Base-by-base conservation (phyloP, 2,113 vertebrate genomes). In the Corythornis madagascariensis region DNA sequence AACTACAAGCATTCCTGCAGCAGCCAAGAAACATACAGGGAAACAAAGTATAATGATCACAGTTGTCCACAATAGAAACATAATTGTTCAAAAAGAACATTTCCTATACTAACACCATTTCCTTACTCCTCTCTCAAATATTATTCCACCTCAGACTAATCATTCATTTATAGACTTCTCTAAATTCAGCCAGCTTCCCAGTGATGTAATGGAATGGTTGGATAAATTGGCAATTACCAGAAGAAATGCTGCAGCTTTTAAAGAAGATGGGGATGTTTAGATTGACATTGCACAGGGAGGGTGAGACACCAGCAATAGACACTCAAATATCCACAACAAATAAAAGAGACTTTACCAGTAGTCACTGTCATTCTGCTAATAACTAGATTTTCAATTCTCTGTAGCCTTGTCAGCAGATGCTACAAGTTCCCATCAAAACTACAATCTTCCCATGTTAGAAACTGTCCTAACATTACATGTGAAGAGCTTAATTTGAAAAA, bases 401-500 rank as follows among this genome's bases (percentile, higher is more conserved):
- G 52, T 33, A 59, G 17, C 11, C 74, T 70, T 72, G 55, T 61
- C 42, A 72, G 74, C 5, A n/a, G 38, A n/a, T 8, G 3, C 38
- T 73, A 25, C 47, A 88, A 66, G 21, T 85, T 90, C 63, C 20
- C 31, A 63, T 73, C 63, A 74, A 35, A 82, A 70, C 29, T 7
- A 29, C 38, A 53, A 75, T 45, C 53, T 81, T 21, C 4, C 16
- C 28, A 17, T 82, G 66, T 69, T 55, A 76, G n/a, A 65, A 82
- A 59, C 33, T 67, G 42, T 88, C 28, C 38, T 79, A 71, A 82
- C 33, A 40, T 56, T 43, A 81, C 59, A n/a, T 11, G 24, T 33
- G 55, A 88, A 77, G 67, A 77, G 40, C 7, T 82, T 70, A 66
- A 93, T 89, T 95, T 85, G 56, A 92, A 87, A 64, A 87, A 76